phyloP scores from a whole-genome alignment of 2,113 vertebrate species.

The Phylloscopus whistleri region DNA sequence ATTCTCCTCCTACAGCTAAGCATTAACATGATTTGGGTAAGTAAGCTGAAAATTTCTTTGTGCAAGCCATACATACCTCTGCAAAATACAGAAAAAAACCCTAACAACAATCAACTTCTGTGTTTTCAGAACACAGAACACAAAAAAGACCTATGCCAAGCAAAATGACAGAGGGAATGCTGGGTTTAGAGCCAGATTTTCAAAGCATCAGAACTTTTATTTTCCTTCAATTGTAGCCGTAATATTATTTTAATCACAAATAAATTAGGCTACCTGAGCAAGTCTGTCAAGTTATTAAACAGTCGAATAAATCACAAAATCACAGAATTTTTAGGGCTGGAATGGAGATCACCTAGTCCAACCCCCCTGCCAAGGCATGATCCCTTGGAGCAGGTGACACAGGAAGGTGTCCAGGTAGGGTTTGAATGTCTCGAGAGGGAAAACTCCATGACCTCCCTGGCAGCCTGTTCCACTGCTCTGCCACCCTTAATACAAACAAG shows the following conservation, averaged over 20 bases:
- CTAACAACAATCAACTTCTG: background rate
- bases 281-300: background rate
- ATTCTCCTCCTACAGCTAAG: background rate
- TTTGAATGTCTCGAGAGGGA: background rate
- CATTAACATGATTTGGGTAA: background rate
- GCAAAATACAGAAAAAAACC: background rate
- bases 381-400: background rate
- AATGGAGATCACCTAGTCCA: background rate
- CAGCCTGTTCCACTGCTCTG: background rate
- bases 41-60: background rate
- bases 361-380: background rate
- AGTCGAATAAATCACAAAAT: background rate
- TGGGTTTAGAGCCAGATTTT: background rate
- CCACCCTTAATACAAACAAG: too few relatives aligned
- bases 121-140: background rate
- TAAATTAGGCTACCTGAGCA: background rate
- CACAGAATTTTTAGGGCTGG: background rate
- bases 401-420: background rate
- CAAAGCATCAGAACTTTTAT: background rate
- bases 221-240: background rate
- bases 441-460: background rate
- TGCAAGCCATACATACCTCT: background rate
- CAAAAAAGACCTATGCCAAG: background rate
- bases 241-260: background rate
- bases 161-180: accelerated